These are phyloP conservation scores for Apogon talboti DNA, from an alignment of 2,797 vertebrate genomes.

Conservation along the genomic window DNA sequence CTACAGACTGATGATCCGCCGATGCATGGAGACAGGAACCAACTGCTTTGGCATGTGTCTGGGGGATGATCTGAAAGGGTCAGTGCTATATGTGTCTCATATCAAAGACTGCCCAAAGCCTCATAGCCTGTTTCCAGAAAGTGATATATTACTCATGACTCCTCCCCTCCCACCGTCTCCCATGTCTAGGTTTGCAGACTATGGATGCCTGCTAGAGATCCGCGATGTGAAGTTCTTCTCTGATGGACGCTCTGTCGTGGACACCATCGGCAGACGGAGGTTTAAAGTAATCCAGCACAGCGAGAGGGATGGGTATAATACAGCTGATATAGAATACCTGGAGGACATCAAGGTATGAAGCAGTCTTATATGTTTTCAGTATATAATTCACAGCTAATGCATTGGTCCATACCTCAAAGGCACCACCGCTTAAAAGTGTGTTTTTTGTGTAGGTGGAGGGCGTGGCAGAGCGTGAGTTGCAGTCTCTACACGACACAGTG, in stretches of 20 bases:
- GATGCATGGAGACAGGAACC: conserved; percentile 94
- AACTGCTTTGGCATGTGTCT: conserved; percentile 95
- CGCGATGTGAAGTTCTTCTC: conserved; percentile 92
- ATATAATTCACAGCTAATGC: too few species aligned
- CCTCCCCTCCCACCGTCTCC: too few species aligned
- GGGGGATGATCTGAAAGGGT: conserved; percentile 89
- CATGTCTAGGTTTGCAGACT: conserved; percentile 85
- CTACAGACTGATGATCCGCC: conserved; percentile 93
- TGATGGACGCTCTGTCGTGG: conserved; percentile 91
- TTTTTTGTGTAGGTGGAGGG: conserved; percentile 86
- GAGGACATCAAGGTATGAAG: conserved; percentile 89
- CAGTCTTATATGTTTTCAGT: background rate
- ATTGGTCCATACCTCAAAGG: too few species aligned
- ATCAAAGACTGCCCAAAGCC: background rate
- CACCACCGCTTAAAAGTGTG: background rate
- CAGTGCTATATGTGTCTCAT: conserved; percentile 20
- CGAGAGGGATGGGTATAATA: conserved; percentile 93
- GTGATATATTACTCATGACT: background rate
- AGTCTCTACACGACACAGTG: conserved; percentile 87
- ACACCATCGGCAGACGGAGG: conserved; percentile 88
- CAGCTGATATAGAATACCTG: conserved; percentile 92
- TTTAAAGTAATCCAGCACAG: conserved; percentile 90
- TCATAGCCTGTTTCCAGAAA: background rate
- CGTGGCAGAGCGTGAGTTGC: conserved; percentile 87
- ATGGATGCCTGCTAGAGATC: conserved; percentile 92